A percentile compares a stretch with the other conserved stretches of the same genome.
Conservation (phyloP, 2,797 vertebrate species). For the Hydrocynus forskahlii region DNA sequence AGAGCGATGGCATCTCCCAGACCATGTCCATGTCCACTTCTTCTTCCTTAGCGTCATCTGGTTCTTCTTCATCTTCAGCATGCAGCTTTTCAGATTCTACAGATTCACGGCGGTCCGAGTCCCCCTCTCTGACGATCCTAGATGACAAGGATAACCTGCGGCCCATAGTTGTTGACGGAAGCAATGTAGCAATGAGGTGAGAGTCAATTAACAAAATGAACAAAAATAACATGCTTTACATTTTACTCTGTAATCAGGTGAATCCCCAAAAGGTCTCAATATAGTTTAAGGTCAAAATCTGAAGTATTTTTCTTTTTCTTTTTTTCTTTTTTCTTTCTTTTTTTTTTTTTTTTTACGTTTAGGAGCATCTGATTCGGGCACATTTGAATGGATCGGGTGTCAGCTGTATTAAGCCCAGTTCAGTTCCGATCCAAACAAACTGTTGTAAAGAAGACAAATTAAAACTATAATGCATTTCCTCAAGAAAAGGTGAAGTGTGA, state of each 20-base stretch:
- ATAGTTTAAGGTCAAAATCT: too few relatives aligned
- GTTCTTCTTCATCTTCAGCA: constrained; percentile 70
- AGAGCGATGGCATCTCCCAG: constrained; percentile 74
- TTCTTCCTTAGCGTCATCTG: constrained; percentile 62
- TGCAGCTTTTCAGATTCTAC: constrained; percentile 78
- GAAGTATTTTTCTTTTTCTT: too few relatives aligned
- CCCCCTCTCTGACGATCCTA: constrained; percentile 78
- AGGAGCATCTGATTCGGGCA: too few relatives aligned
- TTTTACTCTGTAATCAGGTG: neutral
- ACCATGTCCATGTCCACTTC: constrained; percentile 43
- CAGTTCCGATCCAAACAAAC: too few relatives aligned
- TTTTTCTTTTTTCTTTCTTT: too few relatives aligned
- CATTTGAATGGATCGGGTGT: too few relatives aligned
- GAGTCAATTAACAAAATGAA: constrained; percentile 50
- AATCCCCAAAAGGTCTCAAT: too few relatives aligned
- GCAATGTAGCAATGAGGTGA: constrained; percentile 98
- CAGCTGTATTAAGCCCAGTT: too few relatives aligned
- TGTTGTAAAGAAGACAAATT: too few relatives aligned
- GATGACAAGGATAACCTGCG: constrained; percentile 92
- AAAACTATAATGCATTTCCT: too few relatives aligned
- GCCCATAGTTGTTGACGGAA: constrained; percentile 93
- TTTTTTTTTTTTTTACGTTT: too few relatives aligned
- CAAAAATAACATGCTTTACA: neutral
- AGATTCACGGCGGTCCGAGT: constrained; percentile 84
- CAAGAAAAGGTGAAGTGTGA: too few relatives aligned